phyloP scores from a whole-genome alignment of 2,797 vertebrate species.

The Epinephelus awoara region DNA sequence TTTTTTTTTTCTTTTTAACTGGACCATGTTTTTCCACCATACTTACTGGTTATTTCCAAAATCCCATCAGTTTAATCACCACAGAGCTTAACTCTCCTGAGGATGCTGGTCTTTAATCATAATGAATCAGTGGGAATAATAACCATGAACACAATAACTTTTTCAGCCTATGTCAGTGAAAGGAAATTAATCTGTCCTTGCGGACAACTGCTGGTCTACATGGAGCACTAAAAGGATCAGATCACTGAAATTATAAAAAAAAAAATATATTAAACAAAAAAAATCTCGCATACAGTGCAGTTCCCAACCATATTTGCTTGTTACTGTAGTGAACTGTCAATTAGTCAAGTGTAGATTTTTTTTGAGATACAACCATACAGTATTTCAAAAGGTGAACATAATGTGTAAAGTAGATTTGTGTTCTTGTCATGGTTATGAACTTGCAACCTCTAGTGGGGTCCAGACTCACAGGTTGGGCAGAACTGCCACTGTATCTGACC shows the following conservation, averaged over 20 bases:
- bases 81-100: neutral
- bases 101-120: neutral
- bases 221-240: neutral
- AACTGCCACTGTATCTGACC: neutral
- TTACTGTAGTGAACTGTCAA: no score
- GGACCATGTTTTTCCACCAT: neutral
- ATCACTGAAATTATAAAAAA: neutral
- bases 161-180: neutral
- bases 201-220: no score
- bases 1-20: neutral
- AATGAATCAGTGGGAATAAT: no score
- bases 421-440: neutral
- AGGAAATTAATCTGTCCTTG: neutral
- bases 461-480: neutral
- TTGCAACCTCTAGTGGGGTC: neutral
- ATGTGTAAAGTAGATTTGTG: neutral
- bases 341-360: no score
- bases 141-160: neutral
- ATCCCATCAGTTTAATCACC: slow-evolving; percentile 30
- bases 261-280: no score
- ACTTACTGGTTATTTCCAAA: slow-evolving; percentile 4
- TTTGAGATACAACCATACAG: neutral
- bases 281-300: no score
- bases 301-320: no score
- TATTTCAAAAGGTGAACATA: neutral